Evolutionary conservation across 2,888 invertebrate genomes (phyloP), one percentile per base, ranked within the genome.

Genomic region (Polia nebulosa): DNA sequence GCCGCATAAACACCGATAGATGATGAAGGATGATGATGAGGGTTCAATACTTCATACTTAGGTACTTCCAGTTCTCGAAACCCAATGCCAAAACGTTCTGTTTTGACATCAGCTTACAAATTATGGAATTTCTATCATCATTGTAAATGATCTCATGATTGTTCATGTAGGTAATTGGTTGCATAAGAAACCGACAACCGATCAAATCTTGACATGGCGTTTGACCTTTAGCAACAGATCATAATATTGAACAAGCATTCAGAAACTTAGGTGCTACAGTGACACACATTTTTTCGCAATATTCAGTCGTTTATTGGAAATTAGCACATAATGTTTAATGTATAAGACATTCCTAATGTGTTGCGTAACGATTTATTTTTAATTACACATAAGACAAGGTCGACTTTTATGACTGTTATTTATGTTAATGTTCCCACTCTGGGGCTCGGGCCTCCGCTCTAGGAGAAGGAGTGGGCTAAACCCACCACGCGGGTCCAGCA

Each of bases 251-350:
- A 29, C 13, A 60, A 32, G 9, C 15, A 29, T 41, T n/a, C 22
- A 20, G 3, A 39, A 27, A 41, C 32, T 62, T 72, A 20, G 47
- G 47, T n/a, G 20, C 27, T 29, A 39, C 29, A 58, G 32, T 72
- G 69, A 39, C 73, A 61, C 32, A 72, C n/a, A 52, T 66, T 52
- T 47, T 22, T 6, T 25, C n/a, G 29, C n/a, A 47, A 57, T 9
- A 25, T 39, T 36, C 20, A 53, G 20, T 29, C 17, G 34, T 25
- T 55, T 29, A 36, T 65, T 51, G 41, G 7, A 13, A 64, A 74
- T 56, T 51, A 8, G 49, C 55, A 67, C 44, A 29, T n/a, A 66
- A 45, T 75, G 32, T 52, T 22, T 75, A 25, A 52, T 75, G 20
- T 32, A 55, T 66, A 27, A 39, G 51, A 52, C n/a, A 52, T 75